phyloP scores from a whole-genome alignment of 1,140 invertebrate species.

The Holotrichia oblita region DNA sequence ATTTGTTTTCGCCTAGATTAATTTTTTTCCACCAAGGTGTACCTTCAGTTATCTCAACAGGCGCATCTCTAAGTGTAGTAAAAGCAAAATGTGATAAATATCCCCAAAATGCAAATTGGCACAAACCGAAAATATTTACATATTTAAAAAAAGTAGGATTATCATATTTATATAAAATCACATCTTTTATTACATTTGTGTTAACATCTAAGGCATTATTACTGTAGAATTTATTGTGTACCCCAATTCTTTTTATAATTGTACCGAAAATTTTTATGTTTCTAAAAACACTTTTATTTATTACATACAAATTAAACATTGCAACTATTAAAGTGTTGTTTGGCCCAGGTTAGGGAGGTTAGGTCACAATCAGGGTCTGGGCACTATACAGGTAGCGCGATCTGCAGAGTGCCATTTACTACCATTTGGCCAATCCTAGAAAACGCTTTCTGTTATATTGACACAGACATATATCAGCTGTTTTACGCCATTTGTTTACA shows the following conservation, averaged over 20 bases:
- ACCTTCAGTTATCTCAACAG: slow-evolving; percentile 59
- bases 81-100: slow-evolving; percentile 75
- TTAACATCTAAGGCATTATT: slow-evolving; percentile 65
- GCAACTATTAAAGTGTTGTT: background rate
- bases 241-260: background rate
- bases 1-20: slow-evolving; percentile 77
- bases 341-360: too few relatives aligned
- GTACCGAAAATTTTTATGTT: background rate
- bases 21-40: slow-evolving; percentile 72
- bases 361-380: too few relatives aligned
- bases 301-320: background rate
- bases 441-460: too few relatives aligned
- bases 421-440: too few relatives aligned
- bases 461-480: too few relatives aligned
- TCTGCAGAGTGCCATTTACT: too few relatives aligned
- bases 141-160: slow-evolving; percentile 74
- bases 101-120: slow-evolving; percentile 78
- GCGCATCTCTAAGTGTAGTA: slow-evolving; percentile 69
- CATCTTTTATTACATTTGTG: slow-evolving; percentile 75
- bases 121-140: slow-evolving; percentile 73
- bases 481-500: too few relatives aligned
- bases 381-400: too few relatives aligned
- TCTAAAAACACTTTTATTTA: background rate
- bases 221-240: background rate
- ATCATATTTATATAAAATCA: slow-evolving; percentile 77